These are phyloP conservation scores for Zaprionus kolodkinae DNA, from an alignment of 1,140 invertebrate species.

Conservation along the genomic window DNA sequence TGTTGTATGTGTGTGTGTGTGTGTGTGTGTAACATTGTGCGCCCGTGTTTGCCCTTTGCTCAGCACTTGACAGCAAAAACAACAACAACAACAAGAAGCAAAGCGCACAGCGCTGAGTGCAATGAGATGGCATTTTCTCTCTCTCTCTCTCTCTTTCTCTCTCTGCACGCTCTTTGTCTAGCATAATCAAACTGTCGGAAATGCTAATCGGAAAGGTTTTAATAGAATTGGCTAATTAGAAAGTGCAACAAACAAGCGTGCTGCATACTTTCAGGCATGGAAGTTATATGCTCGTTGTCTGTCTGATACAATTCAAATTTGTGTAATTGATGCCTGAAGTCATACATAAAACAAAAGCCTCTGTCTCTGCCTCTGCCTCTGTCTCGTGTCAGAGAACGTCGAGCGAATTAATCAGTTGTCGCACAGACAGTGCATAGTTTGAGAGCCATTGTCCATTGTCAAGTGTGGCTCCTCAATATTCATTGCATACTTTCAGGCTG, in stretches of 20 bases:
- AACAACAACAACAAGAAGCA: slow-evolving; percentile 14
- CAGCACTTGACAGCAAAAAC: slow-evolving; percentile 47
- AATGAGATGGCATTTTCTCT: neutral
- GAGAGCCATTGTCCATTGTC: slow-evolving; percentile 7
- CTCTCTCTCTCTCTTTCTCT: slow-evolving; percentile 15
- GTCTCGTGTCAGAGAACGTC: too few relatives aligned
- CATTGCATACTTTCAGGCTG: slow-evolving; percentile 70
- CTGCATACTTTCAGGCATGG: neutral
- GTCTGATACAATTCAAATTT: slow-evolving; percentile 1
- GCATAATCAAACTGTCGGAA: slow-evolving; percentile 23
- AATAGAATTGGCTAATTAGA: slow-evolving; percentile 2
- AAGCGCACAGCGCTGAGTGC: slow-evolving; percentile 4
- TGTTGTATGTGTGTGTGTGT: slow-evolving; percentile 10
- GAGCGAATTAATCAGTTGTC: slow-evolving; percentile 20
- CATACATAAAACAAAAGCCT: neutral
- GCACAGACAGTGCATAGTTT: neutral
- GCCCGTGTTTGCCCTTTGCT: slow-evolving; percentile 34
- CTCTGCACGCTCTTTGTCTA: neutral
- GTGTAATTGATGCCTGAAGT: neutral
- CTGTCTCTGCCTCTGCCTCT: neutral
- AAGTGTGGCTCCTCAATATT: slow-evolving; percentile 50
- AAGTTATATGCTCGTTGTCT: neutral
- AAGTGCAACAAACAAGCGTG: neutral
- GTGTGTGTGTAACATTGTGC: slow-evolving; percentile 28
- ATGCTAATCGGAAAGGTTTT: slow-evolving; percentile 10